Evolutionary conservation across 2,797 vertebrate genomes (phyloP).

Genomic region (Spheniscus humboldti): DNA sequence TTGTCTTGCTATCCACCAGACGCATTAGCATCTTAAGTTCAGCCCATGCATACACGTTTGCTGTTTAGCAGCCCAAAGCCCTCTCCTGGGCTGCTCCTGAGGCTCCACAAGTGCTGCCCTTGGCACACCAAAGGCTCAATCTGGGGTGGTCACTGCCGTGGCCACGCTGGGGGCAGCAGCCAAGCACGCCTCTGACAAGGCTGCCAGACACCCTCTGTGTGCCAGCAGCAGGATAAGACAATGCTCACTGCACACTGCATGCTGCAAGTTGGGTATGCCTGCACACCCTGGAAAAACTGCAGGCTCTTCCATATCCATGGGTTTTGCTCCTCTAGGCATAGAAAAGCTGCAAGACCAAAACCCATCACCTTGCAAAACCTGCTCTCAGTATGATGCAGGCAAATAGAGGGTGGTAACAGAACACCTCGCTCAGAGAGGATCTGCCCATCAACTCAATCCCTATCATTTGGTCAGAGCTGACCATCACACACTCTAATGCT

Average conservation of each 20-base stretch:
- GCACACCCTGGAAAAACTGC: not conserved
- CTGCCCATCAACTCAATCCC: not conserved
- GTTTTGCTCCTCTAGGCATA: not conserved
- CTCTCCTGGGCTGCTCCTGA: not conserved
- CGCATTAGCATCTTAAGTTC: fast-evolving
- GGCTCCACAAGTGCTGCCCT: too few relatives aligned
- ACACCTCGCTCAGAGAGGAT: not conserved
- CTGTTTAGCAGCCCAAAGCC: not conserved
- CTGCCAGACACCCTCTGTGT: not conserved
- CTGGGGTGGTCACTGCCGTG: too few relatives aligned
- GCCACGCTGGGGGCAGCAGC: not conserved
- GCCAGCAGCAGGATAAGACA: not conserved
- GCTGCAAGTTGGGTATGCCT: not conserved
- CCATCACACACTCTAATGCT: not conserved
- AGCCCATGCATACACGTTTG: not conserved
- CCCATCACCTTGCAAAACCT: not conserved
- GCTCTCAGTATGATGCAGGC: not conserved
- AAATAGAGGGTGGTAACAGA: not conserved
- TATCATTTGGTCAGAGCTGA: not conserved
- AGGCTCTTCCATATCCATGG: not conserved
- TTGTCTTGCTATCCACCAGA: not conserved
- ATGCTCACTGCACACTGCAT: too few relatives aligned
- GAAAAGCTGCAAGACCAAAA: not conserved
- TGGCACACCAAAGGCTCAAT: not conserved
- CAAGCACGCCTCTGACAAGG: not conserved